Percentiles rank a stretch among this genome's conserved stretches.
These are phyloP conservation scores for Osmoderma eremita DNA, from an alignment of 2,888 invertebrate species.

Conservation along the genomic window DNA sequence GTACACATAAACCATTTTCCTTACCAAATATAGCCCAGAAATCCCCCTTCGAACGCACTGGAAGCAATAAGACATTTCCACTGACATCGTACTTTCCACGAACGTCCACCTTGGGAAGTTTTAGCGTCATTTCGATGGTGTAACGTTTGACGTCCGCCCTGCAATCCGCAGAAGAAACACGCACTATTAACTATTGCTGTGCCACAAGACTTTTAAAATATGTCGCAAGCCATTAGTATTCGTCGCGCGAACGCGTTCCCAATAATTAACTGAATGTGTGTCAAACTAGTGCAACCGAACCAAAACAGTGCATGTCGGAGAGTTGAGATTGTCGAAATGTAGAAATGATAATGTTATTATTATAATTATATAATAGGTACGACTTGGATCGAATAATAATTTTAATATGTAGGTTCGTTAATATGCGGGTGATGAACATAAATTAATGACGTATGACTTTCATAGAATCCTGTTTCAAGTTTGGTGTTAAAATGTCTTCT, in stretches of 20 bases:
- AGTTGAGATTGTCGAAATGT: slow-evolving; percentile 2
- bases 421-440: neutral
- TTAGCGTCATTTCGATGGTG: slow-evolving; percentile 71
- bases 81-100: slow-evolving; percentile 80
- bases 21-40: slow-evolving; percentile 83
- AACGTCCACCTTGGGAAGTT: slow-evolving; percentile 77
- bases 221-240: slow-evolving; percentile 25
- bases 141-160: slow-evolving; percentile 71
- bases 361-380: no score
- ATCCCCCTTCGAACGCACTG: slow-evolving; percentile 81
- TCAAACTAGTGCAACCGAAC: slow-evolving; percentile 26
- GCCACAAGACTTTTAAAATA: neutral
- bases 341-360: neutral
- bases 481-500: neutral
- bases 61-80: slow-evolving; percentile 81
- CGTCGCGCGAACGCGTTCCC: slow-evolving; percentile 2
- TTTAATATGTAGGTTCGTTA: no score
- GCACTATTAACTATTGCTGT: slow-evolving; percentile 7
- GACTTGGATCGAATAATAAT: no score
- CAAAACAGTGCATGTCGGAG: no score
- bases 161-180: slow-evolving; percentile 48
- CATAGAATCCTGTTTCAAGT: neutral
- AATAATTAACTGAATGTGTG: slow-evolving; percentile 18
- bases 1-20: neutral
- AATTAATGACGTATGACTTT: neutral